Evolutionary conservation across 2,888 invertebrate species (phyloP).

Genomic region (Holacanthella duospinosa): DNA sequence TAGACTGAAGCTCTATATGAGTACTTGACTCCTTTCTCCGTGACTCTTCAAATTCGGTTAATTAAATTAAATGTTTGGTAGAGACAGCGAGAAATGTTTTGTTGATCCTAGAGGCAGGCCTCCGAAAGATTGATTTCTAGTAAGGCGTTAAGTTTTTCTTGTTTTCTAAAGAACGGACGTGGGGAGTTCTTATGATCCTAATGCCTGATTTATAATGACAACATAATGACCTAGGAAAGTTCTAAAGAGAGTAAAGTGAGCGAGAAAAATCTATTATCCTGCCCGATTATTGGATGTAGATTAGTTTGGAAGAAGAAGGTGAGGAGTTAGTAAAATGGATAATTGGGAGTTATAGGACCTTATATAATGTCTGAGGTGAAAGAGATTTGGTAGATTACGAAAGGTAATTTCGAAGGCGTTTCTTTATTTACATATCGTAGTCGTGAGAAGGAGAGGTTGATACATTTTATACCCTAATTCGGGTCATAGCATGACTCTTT

Average conservation of each 20-base stretch:
- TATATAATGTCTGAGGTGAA: neutral
- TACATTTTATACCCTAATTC: conserved; percentile 29
- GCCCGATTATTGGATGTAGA: neutral
- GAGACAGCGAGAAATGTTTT: neutral
- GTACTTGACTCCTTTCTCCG: neutral
- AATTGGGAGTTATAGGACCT: neutral
- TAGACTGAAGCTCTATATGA: neutral
- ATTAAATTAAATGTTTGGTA: neutral
- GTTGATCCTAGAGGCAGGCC: neutral
- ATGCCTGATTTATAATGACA: conserved; percentile 36
- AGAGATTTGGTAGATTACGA: neutral
- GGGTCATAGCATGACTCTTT: conserved; percentile 14
- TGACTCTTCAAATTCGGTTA: neutral
- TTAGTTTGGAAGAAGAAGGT: conserved; percentile 10
- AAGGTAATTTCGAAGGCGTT: conserved; percentile 19
- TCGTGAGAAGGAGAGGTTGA: conserved; percentile 9
- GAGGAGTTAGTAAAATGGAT: neutral
- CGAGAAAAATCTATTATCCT: conserved; percentile 37
- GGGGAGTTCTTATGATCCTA: conserved; percentile 26
- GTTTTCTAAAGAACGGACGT: neutral
- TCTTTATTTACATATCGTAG: conserved; percentile 29
- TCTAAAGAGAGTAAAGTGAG: too few relatives aligned
- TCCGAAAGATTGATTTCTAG: neutral
- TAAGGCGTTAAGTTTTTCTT: neutral
- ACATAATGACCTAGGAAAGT: conserved; percentile 35